Percentiles rank a stretch among this genome's conserved stretches.
phyloP scores from a whole-genome alignment of 2,797 vertebrate genomes.

The Lithobates pipiens region DNA sequence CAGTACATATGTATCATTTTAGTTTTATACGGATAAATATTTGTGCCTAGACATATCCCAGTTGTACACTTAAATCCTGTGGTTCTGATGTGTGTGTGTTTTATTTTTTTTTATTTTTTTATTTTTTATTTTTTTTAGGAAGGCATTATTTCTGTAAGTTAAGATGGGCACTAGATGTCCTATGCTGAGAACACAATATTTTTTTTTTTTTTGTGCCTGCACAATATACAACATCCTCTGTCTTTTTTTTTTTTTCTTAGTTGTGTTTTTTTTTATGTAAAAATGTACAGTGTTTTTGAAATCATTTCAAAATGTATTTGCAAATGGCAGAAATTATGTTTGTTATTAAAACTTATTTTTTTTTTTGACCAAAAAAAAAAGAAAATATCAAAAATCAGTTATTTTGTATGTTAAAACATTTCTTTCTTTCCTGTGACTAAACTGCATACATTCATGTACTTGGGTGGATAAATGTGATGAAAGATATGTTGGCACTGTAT shows the following conservation, averaged over 20 bases:
- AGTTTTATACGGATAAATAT: neutral
- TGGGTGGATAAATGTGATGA: neutral
- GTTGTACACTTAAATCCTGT: neutral
- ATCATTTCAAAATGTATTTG: neutral
- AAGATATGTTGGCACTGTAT: neutral
- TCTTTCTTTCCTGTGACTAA: neutral
- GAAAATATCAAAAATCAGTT: neutral
- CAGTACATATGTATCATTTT: neutral
- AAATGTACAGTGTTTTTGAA: neutral
- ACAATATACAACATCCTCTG: neutral
- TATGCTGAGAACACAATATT: neutral
- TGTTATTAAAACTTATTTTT: neutral
- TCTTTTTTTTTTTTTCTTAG: no score
- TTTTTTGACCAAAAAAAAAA: conserved; percentile 5
- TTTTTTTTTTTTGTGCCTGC: neutral
- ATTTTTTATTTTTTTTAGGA: neutral
- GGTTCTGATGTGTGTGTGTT: neutral
- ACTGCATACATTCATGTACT: neutral
- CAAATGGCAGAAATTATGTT: neutral
- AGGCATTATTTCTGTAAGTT: neutral
- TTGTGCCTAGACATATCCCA: neutral
- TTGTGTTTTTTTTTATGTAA: neutral
- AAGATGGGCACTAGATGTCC: neutral
- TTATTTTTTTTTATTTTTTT: neutral
- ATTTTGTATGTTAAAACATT: neutral